phyloP scores from a whole-genome alignment of 2,113 vertebrate genomes.

The Aramus guarauna region DNA sequence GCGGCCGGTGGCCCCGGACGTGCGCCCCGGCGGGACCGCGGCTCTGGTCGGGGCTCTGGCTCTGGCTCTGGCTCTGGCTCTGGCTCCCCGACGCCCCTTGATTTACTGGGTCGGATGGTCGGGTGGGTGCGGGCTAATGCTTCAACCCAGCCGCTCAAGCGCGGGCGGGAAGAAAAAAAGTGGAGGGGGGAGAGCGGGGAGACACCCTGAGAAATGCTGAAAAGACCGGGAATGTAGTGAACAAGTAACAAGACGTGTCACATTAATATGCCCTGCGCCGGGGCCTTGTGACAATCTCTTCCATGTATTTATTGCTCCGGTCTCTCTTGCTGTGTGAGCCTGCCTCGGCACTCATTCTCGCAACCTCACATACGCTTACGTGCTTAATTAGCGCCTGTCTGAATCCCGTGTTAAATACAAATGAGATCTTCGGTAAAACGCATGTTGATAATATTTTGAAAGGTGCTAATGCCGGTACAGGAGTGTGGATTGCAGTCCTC shows the following conservation, averaged over 20 bases:
- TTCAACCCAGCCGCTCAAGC: not conserved
- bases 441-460: not conserved
- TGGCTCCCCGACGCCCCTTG: not conserved
- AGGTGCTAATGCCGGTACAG: not conserved
- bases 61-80: not conserved
- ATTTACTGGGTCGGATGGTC: not conserved
- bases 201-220: not conserved
- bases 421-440: not conserved
- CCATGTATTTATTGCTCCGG: not conserved
- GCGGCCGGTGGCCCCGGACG: not conserved
- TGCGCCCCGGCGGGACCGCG: not conserved
- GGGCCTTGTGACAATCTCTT: not conserved
- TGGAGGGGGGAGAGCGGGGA: no score
- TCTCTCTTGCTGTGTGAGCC: not conserved
- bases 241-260: not conserved
- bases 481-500: not conserved
- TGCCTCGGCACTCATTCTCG: not conserved
- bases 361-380: not conserved
- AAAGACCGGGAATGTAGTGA: not conserved
- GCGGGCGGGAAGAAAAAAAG: no score
- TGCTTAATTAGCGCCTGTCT: not conserved
- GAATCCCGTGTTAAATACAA: not conserved
- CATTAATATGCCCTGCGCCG: not conserved
- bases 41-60: not conserved
- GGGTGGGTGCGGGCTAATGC: not conserved